Base-by-base conservation (phyloP, 2,888 invertebrate genomes). In the Sylvicola cinctus region DNA sequence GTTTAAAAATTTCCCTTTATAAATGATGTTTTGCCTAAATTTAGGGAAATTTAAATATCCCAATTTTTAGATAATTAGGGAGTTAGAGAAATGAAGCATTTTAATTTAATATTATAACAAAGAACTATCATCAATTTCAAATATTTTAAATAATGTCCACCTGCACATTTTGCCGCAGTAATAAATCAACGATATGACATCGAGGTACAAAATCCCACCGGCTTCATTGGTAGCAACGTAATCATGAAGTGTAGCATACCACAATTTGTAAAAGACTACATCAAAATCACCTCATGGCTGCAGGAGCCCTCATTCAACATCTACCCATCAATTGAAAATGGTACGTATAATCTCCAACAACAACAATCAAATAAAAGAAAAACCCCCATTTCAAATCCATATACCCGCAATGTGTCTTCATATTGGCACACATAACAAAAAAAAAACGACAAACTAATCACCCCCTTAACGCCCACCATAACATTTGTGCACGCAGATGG, bases 301-400 rank as follows among this genome's bases (percentile, higher is more conserved):
- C 65, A 66, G 40, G 65, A 66, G 40, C 64, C 65, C 12, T 58
- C 60, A 42, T 64, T 65, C 49, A 65, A 65, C 48, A 66, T 66
- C 40, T 65, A 63, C 46, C 65, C 65, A 39, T 63, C 63, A 15
- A 45, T 61, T 25, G 60, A 62, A 44, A 63, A 64, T 43, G 65
- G 65, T 65, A 47, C 58, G 61, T 47, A 31, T 16, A 31, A 32
- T 32, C 25, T n/a, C n/a, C n/a, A n/a, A n/a, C n/a, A n/a, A n/a
- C n/a, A n/a, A n/a, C n/a, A n/a, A n/a, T n/a, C n/a, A n/a, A n/a
- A n/a, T n/a, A n/a, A n/a, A n/a, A n/a, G n/a, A n/a, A n/a, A n/a
- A n/a, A n/a, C n/a, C n/a, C n/a, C n/a, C n/a, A n/a, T n/a, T n/a
- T n/a, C n/a, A n/a, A n/a, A n/a, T n/a, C n/a, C n/a, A n/a, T n/a